phyloP scores from a whole-genome alignment of 2,888 invertebrate genomes.

The Diploptera punctata region DNA sequence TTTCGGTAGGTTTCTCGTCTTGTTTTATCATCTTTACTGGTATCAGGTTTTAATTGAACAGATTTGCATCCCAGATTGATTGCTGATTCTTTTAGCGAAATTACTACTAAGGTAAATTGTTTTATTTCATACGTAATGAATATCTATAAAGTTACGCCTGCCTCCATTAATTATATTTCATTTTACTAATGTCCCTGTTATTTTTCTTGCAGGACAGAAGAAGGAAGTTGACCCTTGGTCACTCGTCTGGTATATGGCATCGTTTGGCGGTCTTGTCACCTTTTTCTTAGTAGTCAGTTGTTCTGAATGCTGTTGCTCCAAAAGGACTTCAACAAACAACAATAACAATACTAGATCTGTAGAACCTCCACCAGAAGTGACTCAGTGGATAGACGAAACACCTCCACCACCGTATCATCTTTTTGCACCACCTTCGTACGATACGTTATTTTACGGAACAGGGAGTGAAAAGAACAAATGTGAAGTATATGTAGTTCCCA shows the following conservation, averaged over 20 bases:
- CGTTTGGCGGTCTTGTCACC: conserved; percentile 62
- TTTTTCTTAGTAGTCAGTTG: conserved; percentile 64
- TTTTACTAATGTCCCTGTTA: too few relatives aligned
- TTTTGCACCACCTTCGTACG: conserved; percentile 16
- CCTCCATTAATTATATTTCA: too few relatives aligned
- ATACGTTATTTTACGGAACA: background rate
- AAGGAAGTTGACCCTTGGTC: conserved; percentile 60
- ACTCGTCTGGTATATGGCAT: conserved; percentile 64
- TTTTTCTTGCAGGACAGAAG: background rate
- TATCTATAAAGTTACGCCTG: too few relatives aligned
- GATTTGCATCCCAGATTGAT: too few relatives aligned
- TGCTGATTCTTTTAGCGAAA: too few relatives aligned
- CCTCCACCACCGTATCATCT: conserved; percentile 18
- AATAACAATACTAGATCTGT: background rate
- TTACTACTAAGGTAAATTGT: too few relatives aligned
- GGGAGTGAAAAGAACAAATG: background rate
- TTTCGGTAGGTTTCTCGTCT: too few relatives aligned
- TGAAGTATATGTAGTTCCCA: background rate
- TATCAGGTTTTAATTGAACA: too few relatives aligned
- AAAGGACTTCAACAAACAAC: background rate
- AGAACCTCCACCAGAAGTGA: background rate
- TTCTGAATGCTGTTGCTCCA: conserved; percentile 62
- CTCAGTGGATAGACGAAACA: conserved; percentile 1
- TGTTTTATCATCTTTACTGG: too few relatives aligned
- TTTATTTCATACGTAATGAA: too few relatives aligned